A percentile compares a stretch with the other conserved stretches of the same genome.
These are phyloP conservation scores for Steinernema khuongi DNA, from an alignment of 1,140 invertebrate genomes.

Conservation along the genomic window DNA sequence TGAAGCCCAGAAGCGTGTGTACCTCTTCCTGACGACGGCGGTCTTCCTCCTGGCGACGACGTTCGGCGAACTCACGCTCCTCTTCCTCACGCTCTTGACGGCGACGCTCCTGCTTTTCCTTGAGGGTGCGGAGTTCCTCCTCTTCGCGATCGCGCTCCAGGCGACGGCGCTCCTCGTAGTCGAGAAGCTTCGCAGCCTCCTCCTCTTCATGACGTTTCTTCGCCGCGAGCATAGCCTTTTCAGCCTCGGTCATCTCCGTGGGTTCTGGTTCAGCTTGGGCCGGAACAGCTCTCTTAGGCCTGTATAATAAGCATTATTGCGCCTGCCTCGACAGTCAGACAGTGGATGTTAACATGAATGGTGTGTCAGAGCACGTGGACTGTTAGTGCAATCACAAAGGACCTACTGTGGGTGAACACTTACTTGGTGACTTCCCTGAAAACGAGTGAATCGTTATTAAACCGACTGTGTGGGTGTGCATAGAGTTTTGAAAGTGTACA, in stretches of 20 bases:
- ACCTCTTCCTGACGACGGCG: conserved; percentile 48
- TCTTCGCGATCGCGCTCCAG: conserved; percentile 49
- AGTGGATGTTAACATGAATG: not conserved
- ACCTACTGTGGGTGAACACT: conserved; percentile 13
- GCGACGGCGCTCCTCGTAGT: conserved; percentile 52
- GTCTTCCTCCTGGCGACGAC: conserved; percentile 50
- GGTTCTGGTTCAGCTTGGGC: conserved; percentile 38
- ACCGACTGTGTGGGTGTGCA: not conserved
- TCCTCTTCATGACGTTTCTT: conserved; percentile 58
- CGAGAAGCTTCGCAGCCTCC: conserved; percentile 52
- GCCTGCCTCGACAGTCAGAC: not conserved
- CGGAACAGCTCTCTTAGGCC: conserved; percentile 25
- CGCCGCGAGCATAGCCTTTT: conserved; percentile 49
- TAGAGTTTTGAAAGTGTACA: not conserved
- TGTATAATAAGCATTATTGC: conserved; percentile 18
- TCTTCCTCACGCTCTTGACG: conserved; percentile 51
- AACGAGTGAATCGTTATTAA: not conserved
- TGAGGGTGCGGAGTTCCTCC: conserved; percentile 48
- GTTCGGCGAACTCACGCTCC: conserved; percentile 52
- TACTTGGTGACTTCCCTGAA: conserved; percentile 36
- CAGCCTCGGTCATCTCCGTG: conserved; percentile 49
- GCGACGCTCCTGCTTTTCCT: conserved; percentile 52
- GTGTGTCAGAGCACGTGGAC: not conserved
- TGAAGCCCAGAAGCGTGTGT: not conserved
- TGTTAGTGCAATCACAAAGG: not conserved